Conservation (phyloP, 2,797 vertebrate genomes). For the Chiloscyllium punctatum region DNA sequence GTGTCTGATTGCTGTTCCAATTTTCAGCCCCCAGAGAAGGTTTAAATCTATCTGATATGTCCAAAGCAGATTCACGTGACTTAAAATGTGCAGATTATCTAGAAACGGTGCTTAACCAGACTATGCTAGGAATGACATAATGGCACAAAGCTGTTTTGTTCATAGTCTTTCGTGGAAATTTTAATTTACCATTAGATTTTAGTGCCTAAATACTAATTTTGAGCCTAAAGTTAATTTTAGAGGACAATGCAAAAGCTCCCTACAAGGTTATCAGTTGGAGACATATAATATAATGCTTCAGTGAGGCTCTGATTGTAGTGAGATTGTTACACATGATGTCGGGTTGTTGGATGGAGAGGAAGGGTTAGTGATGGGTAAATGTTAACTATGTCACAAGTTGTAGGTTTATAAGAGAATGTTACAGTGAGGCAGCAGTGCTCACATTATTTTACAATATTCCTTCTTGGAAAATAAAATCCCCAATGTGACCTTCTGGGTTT, state of each 20-base stretch:
- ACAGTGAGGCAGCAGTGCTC: not conserved
- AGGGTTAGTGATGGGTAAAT: not conserved
- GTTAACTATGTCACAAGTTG: not conserved
- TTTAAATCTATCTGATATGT: not conserved
- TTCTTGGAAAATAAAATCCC: conserved; percentile 38
- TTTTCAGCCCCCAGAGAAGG: not conserved
- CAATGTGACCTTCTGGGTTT: conserved; percentile 54
- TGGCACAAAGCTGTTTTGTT: not conserved
- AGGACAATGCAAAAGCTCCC: not conserved
- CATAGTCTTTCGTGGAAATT: not conserved
- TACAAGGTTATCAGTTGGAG: not conserved
- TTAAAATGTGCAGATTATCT: not conserved
- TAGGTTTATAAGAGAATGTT: not conserved
- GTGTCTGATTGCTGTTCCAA: not conserved
- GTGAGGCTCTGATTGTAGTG: not conserved
- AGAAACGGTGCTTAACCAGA: not conserved
- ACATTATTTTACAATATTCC: not conserved
- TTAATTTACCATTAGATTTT: not conserved
- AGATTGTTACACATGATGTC: not conserved
- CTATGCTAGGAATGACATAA: not conserved
- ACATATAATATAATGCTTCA: not conserved
- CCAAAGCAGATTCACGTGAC: not conserved
- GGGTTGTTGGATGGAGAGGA: no score
- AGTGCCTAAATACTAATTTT: not conserved
- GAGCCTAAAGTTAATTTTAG: not conserved